A percentile compares a stretch with the other conserved stretches of the same genome.
Evolutionary conservation across 2,797 vertebrate genomes (phyloP).

Genomic region (Botia kubotai): DNA sequence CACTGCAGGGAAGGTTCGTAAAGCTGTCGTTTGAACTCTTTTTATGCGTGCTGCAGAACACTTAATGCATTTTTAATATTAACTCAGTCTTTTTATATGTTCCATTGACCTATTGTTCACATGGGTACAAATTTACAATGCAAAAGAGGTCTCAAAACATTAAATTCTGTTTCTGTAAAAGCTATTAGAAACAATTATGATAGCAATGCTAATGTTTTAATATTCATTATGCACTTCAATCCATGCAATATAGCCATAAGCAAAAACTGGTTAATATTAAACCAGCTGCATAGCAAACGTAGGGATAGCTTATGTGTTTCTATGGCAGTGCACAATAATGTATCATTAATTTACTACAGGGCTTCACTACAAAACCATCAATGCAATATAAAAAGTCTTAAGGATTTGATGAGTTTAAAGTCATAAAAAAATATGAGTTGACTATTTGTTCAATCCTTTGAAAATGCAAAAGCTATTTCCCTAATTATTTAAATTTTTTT

Average conservation of each 20-base stretch:
- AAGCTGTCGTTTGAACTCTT: slow-evolving; percentile 11
- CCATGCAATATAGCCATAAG: not conserved
- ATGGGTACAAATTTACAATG: not conserved
- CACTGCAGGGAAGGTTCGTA: slow-evolving; percentile 74
- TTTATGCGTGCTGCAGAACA: slow-evolving; percentile 15
- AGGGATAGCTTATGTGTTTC: too few relatives aligned
- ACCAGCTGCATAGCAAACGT: not conserved
- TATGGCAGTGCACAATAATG: not conserved
- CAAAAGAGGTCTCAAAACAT: not conserved
- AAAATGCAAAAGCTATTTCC: too few relatives aligned
- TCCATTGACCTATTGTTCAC: slow-evolving; percentile 12
- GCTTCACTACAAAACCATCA: too few relatives aligned
- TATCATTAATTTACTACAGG: too few relatives aligned
- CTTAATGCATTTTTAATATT: slow-evolving; percentile 21
- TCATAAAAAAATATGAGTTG: too few relatives aligned
- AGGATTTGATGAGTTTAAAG: too few relatives aligned
- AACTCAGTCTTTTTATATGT: not conserved
- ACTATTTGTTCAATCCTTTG: too few relatives aligned
- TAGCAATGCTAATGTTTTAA: not conserved
- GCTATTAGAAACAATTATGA: not conserved
- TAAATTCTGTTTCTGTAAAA: not conserved
- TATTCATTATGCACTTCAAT: not conserved
- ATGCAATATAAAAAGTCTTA: too few relatives aligned
- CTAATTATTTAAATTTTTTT: not conserved
- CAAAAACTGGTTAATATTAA: not conserved